Evolutionary conservation across 2,888 invertebrate species (phyloP), one percentile per base, ranked within the genome.

Genomic region (Ichneumoninae sp.): DNA sequence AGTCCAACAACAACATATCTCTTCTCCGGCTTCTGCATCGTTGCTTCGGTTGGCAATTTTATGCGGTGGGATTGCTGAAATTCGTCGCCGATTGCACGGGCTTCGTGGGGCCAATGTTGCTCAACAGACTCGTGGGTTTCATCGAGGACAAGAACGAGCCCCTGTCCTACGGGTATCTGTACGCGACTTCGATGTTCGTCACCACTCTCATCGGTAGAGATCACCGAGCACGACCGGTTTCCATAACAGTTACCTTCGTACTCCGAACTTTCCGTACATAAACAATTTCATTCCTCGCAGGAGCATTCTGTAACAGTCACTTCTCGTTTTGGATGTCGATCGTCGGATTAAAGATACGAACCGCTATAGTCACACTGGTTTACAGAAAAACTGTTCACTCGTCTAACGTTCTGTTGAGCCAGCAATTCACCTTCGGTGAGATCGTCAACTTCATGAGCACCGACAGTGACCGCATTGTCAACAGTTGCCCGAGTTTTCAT

Each of bases 391-490:
- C 95, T 10, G 92, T 97, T 36, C 91, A 91, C 57, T 92, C 91
- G 0, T 90, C 91, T 3, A 87, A 90, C 90, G 79, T 90, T 90
- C 87, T 94, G 90, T 88, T 94, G 90, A 83, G 92, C 90, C 87
- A 89, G 3, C 86, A 89, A 79, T 95, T 95, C 92, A 95, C 95
- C 16, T 95, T 97, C 57, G 99, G 99, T 0, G 98, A 99, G 94
- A 97, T 99, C 81, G 96, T 99, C 1, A 99, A 99, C 94, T 97
- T 98, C 89, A 98, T 99, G 97, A 99, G 98, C 44, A 98, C 98
- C 0, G 99, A 99, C 93, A 97, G 98, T 0, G 98, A 99, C 93
- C 95, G 99, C 88, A 98, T 99, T 88, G 97, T 98, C 0, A 99
- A 99, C 94, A 98, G 99, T 30, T 98, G 98, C 94, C 97, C 98